Percentiles rank a stretch among this genome's conserved stretches.
These are phyloP conservation scores for Omphaloscelis lunosa DNA, from an alignment of 2,888 invertebrate genomes.

Conservation along the genomic window DNA sequence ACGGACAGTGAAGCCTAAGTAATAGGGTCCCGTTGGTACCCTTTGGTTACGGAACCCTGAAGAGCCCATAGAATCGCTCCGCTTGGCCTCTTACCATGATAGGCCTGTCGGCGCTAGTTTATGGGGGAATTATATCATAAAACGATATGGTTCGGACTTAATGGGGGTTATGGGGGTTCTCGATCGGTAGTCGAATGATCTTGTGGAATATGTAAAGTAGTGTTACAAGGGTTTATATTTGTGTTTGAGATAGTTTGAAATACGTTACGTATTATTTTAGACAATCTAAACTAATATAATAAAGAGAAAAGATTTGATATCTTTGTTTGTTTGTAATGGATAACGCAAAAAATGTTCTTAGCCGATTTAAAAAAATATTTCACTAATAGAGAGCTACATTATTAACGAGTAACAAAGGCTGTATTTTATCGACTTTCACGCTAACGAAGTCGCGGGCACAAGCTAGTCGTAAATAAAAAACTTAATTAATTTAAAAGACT, in stretches of 20 bases:
- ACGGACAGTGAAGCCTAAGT: neutral
- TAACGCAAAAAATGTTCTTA: too few species aligned
- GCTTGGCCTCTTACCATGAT: constrained; percentile 66
- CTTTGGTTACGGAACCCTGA: neutral
- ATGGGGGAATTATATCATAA: constrained; percentile 79
- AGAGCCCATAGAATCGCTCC: constrained; percentile 59
- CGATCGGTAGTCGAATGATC: constrained; percentile 40
- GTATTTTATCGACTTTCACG: too few species aligned
- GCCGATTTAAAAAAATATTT: too few species aligned
- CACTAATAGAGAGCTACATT: too few species aligned
- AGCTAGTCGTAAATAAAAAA: neutral
- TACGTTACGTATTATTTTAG: neutral
- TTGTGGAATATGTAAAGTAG: constrained; percentile 26
- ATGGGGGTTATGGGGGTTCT: constrained; percentile 42
- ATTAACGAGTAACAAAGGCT: too few species aligned
- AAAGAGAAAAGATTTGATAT: too few species aligned
- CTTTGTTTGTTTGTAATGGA: too few species aligned
- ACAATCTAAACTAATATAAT: too few species aligned
- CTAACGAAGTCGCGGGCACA: too few species aligned
- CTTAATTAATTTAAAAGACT: too few species aligned
- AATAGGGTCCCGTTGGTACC: neutral
- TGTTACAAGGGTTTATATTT: neutral
- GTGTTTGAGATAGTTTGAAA: neutral
- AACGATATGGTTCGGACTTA: constrained; percentile 65
- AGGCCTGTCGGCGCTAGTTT: constrained; percentile 75